These are phyloP conservation scores for Chlorocebus sabaeus DNA, from an alignment of 2,113 vertebrate species.

Conservation along the genomic window DNA sequence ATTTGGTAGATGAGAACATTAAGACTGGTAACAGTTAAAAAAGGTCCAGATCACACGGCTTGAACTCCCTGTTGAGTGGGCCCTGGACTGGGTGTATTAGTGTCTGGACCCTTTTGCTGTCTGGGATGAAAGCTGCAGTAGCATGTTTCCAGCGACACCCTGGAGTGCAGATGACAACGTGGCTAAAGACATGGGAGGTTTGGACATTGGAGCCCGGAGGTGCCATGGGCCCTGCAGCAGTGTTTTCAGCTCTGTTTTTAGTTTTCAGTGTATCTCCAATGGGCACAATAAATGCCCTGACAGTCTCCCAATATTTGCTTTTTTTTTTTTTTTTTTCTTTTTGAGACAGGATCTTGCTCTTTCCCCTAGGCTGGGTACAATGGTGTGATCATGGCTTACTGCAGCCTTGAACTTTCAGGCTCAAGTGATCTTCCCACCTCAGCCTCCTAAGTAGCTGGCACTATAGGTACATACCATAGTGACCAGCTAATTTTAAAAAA, in stretches of 20 bases:
- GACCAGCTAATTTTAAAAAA: no score
- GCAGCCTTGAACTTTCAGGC: no score
- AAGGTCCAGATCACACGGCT: background rate
- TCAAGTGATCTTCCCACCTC: no score
- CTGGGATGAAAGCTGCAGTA: background rate
- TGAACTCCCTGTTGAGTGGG: background rate
- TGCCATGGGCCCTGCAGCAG: background rate
- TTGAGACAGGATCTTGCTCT: no score
- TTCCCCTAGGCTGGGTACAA: no score
- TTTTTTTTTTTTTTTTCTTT: background rate
- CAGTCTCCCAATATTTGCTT: background rate
- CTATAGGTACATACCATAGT: no score
- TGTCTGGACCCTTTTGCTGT: no score
- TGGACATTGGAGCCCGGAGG: no score
- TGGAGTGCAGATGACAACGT: background rate
- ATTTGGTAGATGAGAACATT: background rate
- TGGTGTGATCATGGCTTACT: no score
- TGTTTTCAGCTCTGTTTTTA: background rate
- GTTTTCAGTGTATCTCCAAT: background rate
- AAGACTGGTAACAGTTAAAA: background rate
- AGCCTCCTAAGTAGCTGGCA: no score
- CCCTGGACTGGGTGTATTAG: background rate
- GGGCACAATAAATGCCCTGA: background rate
- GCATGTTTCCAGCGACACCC: background rate
- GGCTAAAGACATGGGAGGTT: background rate